Percentiles rank a stretch among this genome's conserved stretches.
phyloP scores from a whole-genome alignment of 2,888 invertebrate genomes.

The Epinotia nisella region DNA sequence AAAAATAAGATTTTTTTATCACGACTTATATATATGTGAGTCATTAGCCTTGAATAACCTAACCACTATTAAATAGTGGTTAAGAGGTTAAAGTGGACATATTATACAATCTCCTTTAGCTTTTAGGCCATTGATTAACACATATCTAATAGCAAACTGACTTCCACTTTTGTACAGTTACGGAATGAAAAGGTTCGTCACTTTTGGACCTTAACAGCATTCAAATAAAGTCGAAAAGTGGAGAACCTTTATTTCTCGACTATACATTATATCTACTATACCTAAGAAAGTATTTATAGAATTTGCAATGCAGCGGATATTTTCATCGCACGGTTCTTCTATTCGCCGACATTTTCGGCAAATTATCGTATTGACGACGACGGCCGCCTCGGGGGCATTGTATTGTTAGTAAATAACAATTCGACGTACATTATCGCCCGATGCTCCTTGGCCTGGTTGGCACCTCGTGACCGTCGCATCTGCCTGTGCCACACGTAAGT shows the following conservation, averaged over 20 bases:
- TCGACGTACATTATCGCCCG: slow-evolving; percentile 60
- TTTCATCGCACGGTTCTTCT: neutral
- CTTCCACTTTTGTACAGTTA: neutral
- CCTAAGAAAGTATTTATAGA: no score
- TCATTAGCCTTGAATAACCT: no score
- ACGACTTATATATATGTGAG: no score
- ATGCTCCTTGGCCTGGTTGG: slow-evolving; percentile 75
- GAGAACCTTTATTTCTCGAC: no score
- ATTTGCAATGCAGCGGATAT: neutral
- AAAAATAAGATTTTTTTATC: no score
- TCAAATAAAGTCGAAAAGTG: no score
- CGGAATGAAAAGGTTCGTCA: no score
- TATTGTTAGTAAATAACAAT: slow-evolving; percentile 60
- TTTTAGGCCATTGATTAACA: no score
- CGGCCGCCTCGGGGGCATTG: slow-evolving; percentile 48
- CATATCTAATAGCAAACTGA: no score
- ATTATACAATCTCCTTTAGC: neutral
- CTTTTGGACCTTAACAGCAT: no score
- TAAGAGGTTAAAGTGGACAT: neutral
- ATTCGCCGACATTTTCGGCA: slow-evolving; percentile 25
- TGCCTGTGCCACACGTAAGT: slow-evolving; percentile 52
- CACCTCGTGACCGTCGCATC: slow-evolving; percentile 71
- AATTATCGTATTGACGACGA: slow-evolving; percentile 10
- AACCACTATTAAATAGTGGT: no score
- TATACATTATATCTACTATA: no score